A percentile compares a stretch with the other conserved stretches of the same genome.
Conservation (phyloP, 2,888 invertebrate species). For the Anodontia alba region DNA sequence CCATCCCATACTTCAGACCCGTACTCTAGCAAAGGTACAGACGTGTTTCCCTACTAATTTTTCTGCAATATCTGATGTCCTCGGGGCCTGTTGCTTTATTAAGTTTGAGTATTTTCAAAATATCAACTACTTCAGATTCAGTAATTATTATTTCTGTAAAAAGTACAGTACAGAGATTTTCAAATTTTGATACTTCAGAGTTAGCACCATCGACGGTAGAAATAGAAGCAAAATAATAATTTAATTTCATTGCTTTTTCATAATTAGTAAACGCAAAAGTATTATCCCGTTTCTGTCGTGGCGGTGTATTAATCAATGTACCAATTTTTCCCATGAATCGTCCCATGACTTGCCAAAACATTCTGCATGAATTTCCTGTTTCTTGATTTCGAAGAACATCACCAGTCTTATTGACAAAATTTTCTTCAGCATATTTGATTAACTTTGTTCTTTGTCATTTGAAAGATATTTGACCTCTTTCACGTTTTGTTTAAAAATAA, state of each 20-base stretch:
- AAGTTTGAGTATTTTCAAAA: not conserved
- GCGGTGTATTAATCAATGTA: not conserved
- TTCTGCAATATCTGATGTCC: not conserved
- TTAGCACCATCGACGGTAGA: not conserved
- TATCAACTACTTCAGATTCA: not conserved
- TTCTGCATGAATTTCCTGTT: not conserved
- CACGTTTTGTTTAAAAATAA: not conserved
- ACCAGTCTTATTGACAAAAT: not conserved
- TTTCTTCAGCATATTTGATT: constrained; percentile 12
- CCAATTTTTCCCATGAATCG: constrained; percentile 8
- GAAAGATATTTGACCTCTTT: not conserved
- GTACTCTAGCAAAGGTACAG: not conserved
- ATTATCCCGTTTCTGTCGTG: not conserved
- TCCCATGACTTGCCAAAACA: constrained; percentile 9
- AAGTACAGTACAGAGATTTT: not conserved
- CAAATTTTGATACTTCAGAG: not conserved
- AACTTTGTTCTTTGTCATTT: constrained; percentile 1
- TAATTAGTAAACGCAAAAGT: not conserved
- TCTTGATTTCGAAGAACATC: not conserved
- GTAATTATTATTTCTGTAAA: not conserved
- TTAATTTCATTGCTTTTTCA: not conserved
- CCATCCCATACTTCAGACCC: too few species aligned
- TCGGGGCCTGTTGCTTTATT: constrained; percentile 19
- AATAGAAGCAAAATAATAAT: not conserved
- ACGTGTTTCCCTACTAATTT: not conserved